Evolutionary conservation across 2,113 vertebrate genomes (phyloP), one percentile per base, ranked within the genome.

Genomic region (Mixornis gularis): DNA sequence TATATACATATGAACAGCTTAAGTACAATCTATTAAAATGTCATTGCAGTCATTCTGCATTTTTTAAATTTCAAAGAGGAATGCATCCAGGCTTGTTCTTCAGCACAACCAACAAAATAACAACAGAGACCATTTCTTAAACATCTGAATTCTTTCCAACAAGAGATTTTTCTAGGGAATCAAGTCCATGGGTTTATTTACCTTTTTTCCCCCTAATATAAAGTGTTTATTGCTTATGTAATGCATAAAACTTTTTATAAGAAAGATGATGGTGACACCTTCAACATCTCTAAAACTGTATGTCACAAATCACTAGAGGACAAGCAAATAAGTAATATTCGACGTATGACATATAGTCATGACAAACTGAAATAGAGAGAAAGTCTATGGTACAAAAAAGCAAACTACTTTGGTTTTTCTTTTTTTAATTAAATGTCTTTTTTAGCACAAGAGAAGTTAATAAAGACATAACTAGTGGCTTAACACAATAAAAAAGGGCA

Each of bases 201-300:
- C 36, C 7, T 32, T 40, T 84, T 85, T 80, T 16, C 3, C 18
- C 44, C 44, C 19, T 83, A 73, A 87, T 73, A 89, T 14, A 51
- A 94, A 83, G 27, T 70, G 60, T 7, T 74, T 87, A 26, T 84
- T 96, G 62, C 49, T 89, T 85, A 93, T 59, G 44, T 74, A 73
- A 63, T 48, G 52, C 65, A 85, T 79, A 94, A 96, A 95, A 95
- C 87, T 36, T 56, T 89, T 94, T 29, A 51, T 49, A 74, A 94
- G 82, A 90, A 97, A 94, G 58, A 94, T 87, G 74, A 83, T 1
- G 69, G 49, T 96, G 87, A 95, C 87, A 95, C 52, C 79, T 95
- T 84, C 21, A 52, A 90, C 62, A 89, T 85, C 66, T 93, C 86
- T 94, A 91, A 95, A 97, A 95, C n/a, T 79, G 34, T 85, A 80